Conservation (phyloP, 2,797 vertebrate genomes). For the Hirundo rustica region DNA sequence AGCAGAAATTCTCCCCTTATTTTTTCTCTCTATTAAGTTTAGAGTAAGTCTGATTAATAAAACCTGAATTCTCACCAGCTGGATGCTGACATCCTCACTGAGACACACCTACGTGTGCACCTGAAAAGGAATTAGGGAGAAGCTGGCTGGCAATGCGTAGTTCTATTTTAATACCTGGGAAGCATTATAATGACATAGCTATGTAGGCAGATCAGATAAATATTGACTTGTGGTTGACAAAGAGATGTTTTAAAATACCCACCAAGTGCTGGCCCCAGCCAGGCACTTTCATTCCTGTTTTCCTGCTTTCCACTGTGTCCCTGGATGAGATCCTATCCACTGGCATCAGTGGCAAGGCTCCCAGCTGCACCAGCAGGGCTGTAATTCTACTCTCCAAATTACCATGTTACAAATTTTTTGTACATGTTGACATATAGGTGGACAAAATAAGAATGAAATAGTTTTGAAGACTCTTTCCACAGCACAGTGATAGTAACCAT, state of each 20-base stretch:
- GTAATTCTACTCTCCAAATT: background rate
- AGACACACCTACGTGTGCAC: background rate
- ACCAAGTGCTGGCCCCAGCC: background rate
- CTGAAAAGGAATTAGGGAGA: background rate
- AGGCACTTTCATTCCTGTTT: background rate
- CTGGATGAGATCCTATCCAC: background rate
- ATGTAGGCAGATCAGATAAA: background rate
- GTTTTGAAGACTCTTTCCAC: background rate
- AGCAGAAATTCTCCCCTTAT: background rate
- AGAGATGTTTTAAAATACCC: background rate
- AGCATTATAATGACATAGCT: background rate
- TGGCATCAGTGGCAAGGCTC: background rate
- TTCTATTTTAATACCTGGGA: background rate
- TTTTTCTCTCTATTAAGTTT: background rate
- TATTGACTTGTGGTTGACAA: background rate
- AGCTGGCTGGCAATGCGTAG: background rate
- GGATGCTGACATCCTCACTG: background rate
- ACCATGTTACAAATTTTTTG: background rate
- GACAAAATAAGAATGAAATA: background rate
- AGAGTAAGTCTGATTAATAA: background rate
- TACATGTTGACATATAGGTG: fast-evolving
- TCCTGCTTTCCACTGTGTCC: background rate
- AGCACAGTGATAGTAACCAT: background rate
- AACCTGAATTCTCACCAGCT: background rate
- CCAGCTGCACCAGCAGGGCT: background rate